phyloP scores from a whole-genome alignment of 1,140 invertebrate species.

The Drosophila pandora region DNA sequence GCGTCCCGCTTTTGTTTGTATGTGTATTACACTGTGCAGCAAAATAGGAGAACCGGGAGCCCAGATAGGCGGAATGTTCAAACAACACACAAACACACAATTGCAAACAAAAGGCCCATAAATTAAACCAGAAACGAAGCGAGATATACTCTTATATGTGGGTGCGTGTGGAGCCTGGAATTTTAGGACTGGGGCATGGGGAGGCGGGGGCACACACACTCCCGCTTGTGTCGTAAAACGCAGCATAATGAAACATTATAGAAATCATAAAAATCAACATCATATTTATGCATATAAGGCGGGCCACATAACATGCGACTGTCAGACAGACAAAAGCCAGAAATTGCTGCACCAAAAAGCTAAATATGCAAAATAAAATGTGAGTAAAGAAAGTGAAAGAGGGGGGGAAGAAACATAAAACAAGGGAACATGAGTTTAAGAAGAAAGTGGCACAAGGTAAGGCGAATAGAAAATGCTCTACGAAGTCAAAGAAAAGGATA shows the following conservation, averaged over 20 bases:
- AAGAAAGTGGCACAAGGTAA: not conserved
- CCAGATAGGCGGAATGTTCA: conserved; percentile 59
- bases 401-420: conserved; percentile 38
- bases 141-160: conserved; percentile 36
- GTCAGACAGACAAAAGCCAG: conserved; percentile 52
- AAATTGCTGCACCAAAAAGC: conserved; percentile 47
- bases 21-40: conserved; percentile 69
- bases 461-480: conserved; percentile 7
- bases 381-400: conserved; percentile 20
- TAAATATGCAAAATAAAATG: conserved; percentile 48
- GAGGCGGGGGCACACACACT: conserved; percentile 20
- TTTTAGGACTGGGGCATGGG: not conserved
- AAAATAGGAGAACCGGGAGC: conserved; percentile 45
- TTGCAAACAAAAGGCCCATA: conserved; percentile 58
- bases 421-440: conserved; percentile 10
- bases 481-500: not conserved
- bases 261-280: conserved; percentile 82
- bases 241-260: conserved; percentile 81
- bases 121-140: conserved; percentile 73
- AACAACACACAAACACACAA: conserved; percentile 42
- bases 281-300: conserved; percentile 74
- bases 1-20: conserved; percentile 9
- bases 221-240: conserved; percentile 75
- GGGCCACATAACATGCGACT: conserved; percentile 31
- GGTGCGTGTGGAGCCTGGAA: conserved; percentile 24